Percentiles rank a stretch among this genome's conserved stretches.
Evolutionary conservation across 2,888 invertebrate species (phyloP).

Genomic region (Nemurella pictetii): DNA sequence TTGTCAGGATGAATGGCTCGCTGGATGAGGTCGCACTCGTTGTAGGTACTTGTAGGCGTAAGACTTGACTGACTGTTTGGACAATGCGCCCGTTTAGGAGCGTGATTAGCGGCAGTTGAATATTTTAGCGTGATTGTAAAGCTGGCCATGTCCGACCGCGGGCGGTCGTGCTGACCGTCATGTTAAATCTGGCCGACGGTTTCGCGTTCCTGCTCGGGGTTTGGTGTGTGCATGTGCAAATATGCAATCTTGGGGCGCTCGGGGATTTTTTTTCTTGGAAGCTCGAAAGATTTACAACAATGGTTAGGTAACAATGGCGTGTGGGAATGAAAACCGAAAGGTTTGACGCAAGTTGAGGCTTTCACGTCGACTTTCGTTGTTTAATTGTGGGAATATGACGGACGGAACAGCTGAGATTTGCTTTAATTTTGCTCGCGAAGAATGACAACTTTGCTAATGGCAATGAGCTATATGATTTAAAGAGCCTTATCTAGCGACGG

Average conservation of each 20-base stretch:
- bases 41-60: not conserved
- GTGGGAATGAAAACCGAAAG: not conserved
- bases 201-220: not conserved
- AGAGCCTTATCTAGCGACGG: not conserved
- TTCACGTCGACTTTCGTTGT: not conserved
- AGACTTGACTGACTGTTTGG: not conserved
- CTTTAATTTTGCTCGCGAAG: not conserved
- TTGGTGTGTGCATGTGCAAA: not conserved
- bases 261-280: not conserved
- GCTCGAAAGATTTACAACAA: not conserved
- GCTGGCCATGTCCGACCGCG: not conserved
- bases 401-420: not conserved
- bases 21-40: not conserved
- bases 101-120: not conserved
- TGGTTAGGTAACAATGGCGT: not conserved
- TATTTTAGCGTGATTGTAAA: not conserved
- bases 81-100: not conserved
- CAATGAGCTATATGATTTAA: not conserved
- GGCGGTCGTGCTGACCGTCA: not conserved
- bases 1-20: not conserved
- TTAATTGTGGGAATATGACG: not conserved
- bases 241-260: not conserved
- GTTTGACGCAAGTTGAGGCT: not conserved
- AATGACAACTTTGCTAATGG: not conserved
- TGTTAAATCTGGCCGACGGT: not conserved